These are phyloP conservation scores for Arremon aurantiirostris DNA, from an alignment of 2,797 vertebrate species.

Conservation along the genomic window DNA sequence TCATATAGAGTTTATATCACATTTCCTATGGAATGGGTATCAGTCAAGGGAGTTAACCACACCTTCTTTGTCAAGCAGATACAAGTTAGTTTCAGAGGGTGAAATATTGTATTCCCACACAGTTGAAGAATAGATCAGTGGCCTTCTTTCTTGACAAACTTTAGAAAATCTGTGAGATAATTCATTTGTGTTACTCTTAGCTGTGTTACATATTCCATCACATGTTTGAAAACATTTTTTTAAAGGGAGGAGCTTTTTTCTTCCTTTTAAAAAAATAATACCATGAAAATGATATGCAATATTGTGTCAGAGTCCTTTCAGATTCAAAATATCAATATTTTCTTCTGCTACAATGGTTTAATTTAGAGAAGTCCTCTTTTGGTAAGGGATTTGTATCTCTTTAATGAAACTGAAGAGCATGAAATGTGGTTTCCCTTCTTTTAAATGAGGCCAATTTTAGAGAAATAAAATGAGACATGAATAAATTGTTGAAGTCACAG, in stretches of 20 bases:
- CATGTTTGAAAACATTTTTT: slow-evolving; percentile 21
- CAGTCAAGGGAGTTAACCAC: not conserved
- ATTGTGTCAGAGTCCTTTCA: slow-evolving; percentile 51
- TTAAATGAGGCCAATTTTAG: slow-evolving; percentile 78
- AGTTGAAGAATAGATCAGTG: not conserved
- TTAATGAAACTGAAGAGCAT: slow-evolving; percentile 82
- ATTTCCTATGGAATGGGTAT: not conserved
- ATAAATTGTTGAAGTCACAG: slow-evolving; percentile 79
- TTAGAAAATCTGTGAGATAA: not conserved
- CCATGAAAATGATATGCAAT: slow-evolving; percentile 28
- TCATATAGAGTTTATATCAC: not conserved
- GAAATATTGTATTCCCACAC: not conserved
- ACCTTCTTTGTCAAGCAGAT: not conserved
- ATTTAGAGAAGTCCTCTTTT: slow-evolving; percentile 74
- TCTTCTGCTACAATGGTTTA: slow-evolving; percentile 73
- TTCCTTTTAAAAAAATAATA: not conserved
- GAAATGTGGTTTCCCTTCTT: slow-evolving; percentile 79
- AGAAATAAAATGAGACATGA: slow-evolving; percentile 79
- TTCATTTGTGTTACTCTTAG: not conserved
- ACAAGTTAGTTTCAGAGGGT: not conserved
- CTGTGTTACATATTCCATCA: not conserved
- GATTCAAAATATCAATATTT: slow-evolving; percentile 74
- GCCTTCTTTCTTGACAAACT: not conserved
- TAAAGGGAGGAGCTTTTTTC: not conserved
- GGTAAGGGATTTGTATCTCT: slow-evolving; percentile 74